A percentile compares a stretch with the other conserved stretches of the same genome.
These are phyloP conservation scores for Ramphastos sulfuratus DNA, from an alignment of 2,113 vertebrate species.

Conservation along the genomic window DNA sequence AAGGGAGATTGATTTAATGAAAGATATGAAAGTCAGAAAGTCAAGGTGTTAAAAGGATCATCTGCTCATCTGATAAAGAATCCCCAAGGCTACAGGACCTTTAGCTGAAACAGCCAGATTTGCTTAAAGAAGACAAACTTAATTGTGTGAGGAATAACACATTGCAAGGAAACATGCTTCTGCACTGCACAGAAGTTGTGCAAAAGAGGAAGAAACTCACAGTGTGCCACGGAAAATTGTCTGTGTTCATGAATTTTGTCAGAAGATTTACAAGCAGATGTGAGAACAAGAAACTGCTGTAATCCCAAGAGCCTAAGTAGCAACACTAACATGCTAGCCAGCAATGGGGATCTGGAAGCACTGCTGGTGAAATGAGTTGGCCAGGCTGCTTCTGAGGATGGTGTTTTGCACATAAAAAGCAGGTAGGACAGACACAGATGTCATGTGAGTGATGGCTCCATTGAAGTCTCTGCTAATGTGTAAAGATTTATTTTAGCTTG, in stretches of 20 bases:
- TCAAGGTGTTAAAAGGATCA: slow-evolving; percentile 32
- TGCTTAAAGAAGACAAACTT: neutral
- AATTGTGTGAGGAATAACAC: neutral
- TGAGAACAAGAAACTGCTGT: neutral
- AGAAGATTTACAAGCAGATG: neutral
- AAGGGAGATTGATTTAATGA: slow-evolving; percentile 49
- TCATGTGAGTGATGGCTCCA: neutral
- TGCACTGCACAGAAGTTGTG: neutral
- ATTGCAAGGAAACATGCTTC: neutral
- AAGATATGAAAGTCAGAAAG: slow-evolving; percentile 17
- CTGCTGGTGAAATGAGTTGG: neutral
- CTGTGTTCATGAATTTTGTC: neutral
- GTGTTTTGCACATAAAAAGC: neutral
- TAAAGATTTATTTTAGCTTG: neutral
- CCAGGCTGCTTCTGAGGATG: neutral
- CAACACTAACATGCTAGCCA: neutral
- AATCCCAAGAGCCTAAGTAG: neutral
- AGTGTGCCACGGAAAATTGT: neutral
- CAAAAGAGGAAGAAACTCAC: neutral
- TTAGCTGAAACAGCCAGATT: neutral
- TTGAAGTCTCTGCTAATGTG: neutral
- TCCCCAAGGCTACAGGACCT: slow-evolving; percentile 6
- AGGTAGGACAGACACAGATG: neutral
- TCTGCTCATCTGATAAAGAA: neutral
- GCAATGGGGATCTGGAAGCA: neutral